phyloP scores from a whole-genome alignment of 2,797 vertebrate species.

The Lepilemur septentrionalis region DNA sequence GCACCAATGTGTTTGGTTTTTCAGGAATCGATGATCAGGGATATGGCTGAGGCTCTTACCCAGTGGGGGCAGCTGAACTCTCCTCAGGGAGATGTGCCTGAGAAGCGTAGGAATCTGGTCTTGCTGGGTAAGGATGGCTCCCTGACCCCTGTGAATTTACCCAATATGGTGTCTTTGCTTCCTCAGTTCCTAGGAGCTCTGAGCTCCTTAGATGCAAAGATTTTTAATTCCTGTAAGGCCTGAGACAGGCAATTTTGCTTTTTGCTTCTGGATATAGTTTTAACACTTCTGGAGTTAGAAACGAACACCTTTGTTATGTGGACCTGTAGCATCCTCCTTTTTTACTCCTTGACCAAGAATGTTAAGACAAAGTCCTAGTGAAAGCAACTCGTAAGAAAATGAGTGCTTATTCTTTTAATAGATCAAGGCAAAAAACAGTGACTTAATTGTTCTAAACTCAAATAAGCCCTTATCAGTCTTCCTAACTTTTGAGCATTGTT shows the following conservation, averaged over 20 bases:
- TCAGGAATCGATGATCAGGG: slow-evolving; percentile 49
- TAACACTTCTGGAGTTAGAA: neutral
- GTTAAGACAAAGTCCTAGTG: neutral
- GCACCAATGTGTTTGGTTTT: slow-evolving; percentile 38
- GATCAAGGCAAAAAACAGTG: neutral
- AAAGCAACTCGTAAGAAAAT: slow-evolving; percentile 28
- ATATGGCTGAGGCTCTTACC: slow-evolving; percentile 31
- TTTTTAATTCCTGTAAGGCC: neutral
- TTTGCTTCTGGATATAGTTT: neutral
- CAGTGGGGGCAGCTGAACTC: slow-evolving; percentile 43
- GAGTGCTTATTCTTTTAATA: slow-evolving; percentile 1
- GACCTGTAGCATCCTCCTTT: neutral
- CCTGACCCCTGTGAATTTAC: neutral
- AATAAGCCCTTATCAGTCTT: neutral
- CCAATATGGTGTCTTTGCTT: neutral
- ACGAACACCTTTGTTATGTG: neutral
- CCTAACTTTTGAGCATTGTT: neutral
- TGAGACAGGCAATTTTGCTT: neutral
- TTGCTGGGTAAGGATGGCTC: slow-evolving; percentile 61
- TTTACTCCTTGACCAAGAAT: neutral
- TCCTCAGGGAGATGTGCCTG: neutral
- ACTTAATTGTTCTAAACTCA: neutral
- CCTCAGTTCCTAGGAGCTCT: neutral
- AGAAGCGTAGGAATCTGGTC: slow-evolving; percentile 60
- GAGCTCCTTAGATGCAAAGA: neutral